Base-by-base conservation (phyloP, 2,797 vertebrate species). In the Apogon hyalosoma region DNA sequence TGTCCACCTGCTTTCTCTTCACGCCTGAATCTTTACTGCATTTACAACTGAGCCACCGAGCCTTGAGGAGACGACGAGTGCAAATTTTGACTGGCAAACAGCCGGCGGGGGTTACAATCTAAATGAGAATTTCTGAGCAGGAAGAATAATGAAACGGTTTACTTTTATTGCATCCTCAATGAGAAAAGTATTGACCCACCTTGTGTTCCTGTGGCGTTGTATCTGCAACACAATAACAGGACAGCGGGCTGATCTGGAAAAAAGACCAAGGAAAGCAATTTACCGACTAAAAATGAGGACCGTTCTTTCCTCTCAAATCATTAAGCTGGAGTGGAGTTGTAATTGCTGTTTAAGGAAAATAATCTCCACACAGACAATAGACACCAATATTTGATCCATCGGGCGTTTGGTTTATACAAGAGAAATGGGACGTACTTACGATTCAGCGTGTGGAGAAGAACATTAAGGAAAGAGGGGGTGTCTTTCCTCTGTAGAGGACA, bases 181-280 rank as follows among this genome's bases (percentile, higher is more conserved):
- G 85, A 85, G 83, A 72, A 81, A 87, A 84, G 77, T 87, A 88
- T 88, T 68, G 84, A 88, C 86, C 85, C 69, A 73, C 81, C 84
- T 45, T 14, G 71, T 66, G 67, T 75, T 86, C 82, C 84, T 61
- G 74, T 63, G 69, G 80, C 43, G 69, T 36, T 39, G 80, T 40
- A 56, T 68, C 77, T 73, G 72, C 77, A 50, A 56, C 82, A 87
- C 77, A 89, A 86, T 66, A 87, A 80, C 72, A 83, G 64, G 57
- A 77, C 63, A 59, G 75, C 57, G 3, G 51, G 72, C 56, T 84
- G 75, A 78, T 85, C 80, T 73, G 53, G 33, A 42, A 19, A 51
- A 6, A 18, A 55, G 11, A 16, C 6, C 18, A 13, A 16, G 18
- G 68, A 78, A 87, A 84, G 86, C 73, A 85, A 88, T 89, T 91